Base-by-base conservation (phyloP, 2,113 vertebrate genomes). In the Struthidea cinerea region DNA sequence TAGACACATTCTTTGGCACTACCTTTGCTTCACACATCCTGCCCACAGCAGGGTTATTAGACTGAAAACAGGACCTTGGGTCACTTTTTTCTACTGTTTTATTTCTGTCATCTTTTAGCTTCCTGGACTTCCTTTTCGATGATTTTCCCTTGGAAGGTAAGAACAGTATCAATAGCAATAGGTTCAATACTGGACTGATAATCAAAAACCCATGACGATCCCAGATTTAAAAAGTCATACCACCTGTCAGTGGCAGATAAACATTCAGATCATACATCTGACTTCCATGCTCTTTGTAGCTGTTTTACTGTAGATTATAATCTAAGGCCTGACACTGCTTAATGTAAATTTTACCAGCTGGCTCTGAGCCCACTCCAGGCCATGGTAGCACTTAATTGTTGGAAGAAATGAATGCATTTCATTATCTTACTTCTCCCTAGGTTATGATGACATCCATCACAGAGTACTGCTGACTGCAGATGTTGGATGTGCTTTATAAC, bases 401-500 rank as follows among this genome's bases (percentile, higher is more conserved):
- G 59, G 73, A 87, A 86, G 18, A 89, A 92, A 85, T 57, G 1
- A 87, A 84, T 30, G n/a, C 12, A 89, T 94, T 94, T 94, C 52
- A 91, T 85, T 73, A 87, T 84, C 65, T 73, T 57, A 84, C 39
- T 87, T 93, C 81, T 94, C 74, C 67, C 63, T 83, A 92, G 74
- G 74, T 95, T 96, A 87, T 86, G 78, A 52, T 95, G 89, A 86
- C 78, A 95, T 93, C 85, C 60, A 91, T 89, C 73, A 89, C 44
- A 49, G 41, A 44, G 35, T 69, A 79, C 35, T 94, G 96, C 95
- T 97, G 89, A 94, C 91, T 91, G 55, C 53, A 89, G 84, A 85
- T 94, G 65, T 52, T 93, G 88, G 74, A 87, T 76, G 63, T 52
- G 83, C 59, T 91, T 91, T 67, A 8, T 39, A 91, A 95, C 59